Percentiles rank a stretch among this genome's conserved stretches.
These are phyloP conservation scores for Peromyscus melanophrys DNA, from an alignment of 2,797 vertebrate species.

Conservation along the genomic window DNA sequence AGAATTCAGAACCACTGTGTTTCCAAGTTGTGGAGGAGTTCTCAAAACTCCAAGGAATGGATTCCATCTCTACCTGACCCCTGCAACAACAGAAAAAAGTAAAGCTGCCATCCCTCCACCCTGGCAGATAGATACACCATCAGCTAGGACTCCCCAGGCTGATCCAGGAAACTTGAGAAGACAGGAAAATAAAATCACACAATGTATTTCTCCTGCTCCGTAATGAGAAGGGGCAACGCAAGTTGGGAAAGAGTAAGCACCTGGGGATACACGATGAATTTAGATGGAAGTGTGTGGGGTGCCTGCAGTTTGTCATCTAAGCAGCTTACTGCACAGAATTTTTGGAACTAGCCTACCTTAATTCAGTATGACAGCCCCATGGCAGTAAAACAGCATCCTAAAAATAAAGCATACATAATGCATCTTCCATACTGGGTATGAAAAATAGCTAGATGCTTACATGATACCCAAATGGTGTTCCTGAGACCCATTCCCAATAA, in stretches of 20 bases:
- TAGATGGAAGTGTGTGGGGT: slow-evolving; percentile 75
- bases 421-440: slow-evolving; percentile 82
- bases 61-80: slow-evolving; percentile 60
- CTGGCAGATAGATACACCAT: neutral
- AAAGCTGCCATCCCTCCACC: neutral
- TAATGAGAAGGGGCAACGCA: slow-evolving; percentile 66
- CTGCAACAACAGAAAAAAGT: slow-evolving; percentile 70
- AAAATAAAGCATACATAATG: slow-evolving; percentile 87
- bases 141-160: slow-evolving; percentile 74
- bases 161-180: slow-evolving; percentile 57
- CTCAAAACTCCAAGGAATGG: slow-evolving; percentile 30
- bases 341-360: slow-evolving; percentile 70
- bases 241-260: slow-evolving; percentile 71
- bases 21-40: slow-evolving; percentile 69
- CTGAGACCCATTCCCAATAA: slow-evolving; percentile 78
- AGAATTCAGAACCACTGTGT: slow-evolving; percentile 59
- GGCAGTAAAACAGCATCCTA: slow-evolving; percentile 81
- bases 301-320: slow-evolving; percentile 77
- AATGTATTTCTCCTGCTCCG: slow-evolving; percentile 35
- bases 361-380: slow-evolving; percentile 80
- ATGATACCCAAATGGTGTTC: slow-evolving; percentile 75
- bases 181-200: slow-evolving; percentile 64
- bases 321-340: slow-evolving; percentile 60
- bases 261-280: slow-evolving; percentile 77
- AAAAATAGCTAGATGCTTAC: slow-evolving; percentile 81